Evolutionary conservation across 2,888 invertebrate genomes (phyloP).

Genomic region (Anoplius nigerrimus): DNA sequence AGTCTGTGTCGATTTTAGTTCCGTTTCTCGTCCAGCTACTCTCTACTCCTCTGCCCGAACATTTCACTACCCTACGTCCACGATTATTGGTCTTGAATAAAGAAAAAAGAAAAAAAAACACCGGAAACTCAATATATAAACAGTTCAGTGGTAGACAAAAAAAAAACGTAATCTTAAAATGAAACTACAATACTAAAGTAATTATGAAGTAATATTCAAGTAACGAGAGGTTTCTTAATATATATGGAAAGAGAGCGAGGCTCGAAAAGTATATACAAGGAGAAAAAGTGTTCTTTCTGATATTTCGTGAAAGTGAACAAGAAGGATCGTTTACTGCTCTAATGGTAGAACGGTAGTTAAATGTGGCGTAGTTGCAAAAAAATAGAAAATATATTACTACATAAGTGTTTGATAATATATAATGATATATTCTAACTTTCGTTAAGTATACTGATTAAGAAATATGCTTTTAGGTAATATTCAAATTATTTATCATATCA

Average conservation of each 20-base stretch:
- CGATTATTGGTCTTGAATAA: constrained; percentile 31
- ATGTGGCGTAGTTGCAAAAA: constrained; percentile 52
- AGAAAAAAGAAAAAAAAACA: constrained; percentile 4
- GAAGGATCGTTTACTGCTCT: constrained; percentile 48
- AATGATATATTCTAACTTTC: constrained; percentile 51
- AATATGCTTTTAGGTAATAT: constrained; percentile 39
- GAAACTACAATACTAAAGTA: constrained; percentile 3
- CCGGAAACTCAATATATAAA: constrained; percentile 29
- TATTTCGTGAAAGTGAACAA: constrained; percentile 37
- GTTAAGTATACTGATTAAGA: constrained; percentile 48
- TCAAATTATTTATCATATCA: constrained; percentile 51
- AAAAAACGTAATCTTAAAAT: constrained; percentile 15
- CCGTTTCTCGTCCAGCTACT: constrained; percentile 20
- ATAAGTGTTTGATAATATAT: constrained; percentile 56
- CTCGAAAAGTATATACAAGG: constrained; percentile 1
- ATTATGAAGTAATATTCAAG: constrained; percentile 25
- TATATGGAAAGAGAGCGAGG: constrained; percentile 16
- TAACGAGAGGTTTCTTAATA: constrained; percentile 28
- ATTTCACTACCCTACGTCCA: constrained; percentile 31
- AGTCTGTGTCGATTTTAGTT: constrained; percentile 8
- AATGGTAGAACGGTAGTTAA: constrained; percentile 51
- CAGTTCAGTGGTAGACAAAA: constrained; percentile 34
- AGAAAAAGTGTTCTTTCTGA: constrained; percentile 40
- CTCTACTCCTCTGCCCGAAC: constrained; percentile 25
- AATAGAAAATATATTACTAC: constrained; percentile 47